phyloP scores from a whole-genome alignment of 2,888 invertebrate genomes.

The Lasioglossum villosulum region DNA sequence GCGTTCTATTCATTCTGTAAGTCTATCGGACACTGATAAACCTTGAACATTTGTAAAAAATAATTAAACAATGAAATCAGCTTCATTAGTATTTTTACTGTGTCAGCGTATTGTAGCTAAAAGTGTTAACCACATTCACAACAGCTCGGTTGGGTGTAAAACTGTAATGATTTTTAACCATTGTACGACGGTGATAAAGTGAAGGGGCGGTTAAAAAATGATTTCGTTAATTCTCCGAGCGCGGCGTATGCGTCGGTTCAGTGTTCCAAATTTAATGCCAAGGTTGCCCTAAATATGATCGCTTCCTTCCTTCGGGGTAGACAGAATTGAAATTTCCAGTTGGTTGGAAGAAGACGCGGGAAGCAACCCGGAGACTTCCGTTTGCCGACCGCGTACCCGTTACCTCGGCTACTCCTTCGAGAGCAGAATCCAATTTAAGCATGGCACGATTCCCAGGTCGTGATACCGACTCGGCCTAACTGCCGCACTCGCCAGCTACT shows the following conservation, averaged over 20 bases:
- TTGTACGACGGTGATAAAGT: not conserved
- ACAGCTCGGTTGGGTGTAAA: too few species aligned
- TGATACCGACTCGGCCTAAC: conserved; percentile 66
- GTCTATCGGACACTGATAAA: too few species aligned
- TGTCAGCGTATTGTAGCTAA: too few species aligned
- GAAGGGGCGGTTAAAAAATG: not conserved
- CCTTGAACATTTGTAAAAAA: too few species aligned
- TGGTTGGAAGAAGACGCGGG: conserved; percentile 62
- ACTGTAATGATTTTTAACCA: too few species aligned
- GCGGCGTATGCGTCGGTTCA: not conserved
- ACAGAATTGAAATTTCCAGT: conserved; percentile 76
- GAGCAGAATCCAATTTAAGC: conserved; percentile 78
- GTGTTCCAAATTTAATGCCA: conserved; percentile 63
- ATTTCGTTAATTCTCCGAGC: not conserved
- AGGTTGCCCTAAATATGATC: conserved; percentile 70
- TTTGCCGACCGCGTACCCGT: conserved; percentile 70
- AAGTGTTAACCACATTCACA: too few species aligned
- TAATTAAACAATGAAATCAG: too few species aligned
- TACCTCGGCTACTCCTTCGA: conserved; percentile 67
- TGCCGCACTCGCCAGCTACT: conserved; percentile 48
- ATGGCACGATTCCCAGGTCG: conserved; percentile 74
- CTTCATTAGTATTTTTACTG: too few species aligned
- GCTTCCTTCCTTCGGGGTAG: conserved; percentile 63
- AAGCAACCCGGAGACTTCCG: conserved; percentile 73
- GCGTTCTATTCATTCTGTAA: too few species aligned